Evolutionary conservation across 2,888 invertebrate genomes (phyloP).

Genomic region (Scaptomyza cyrtandrae): DNA sequence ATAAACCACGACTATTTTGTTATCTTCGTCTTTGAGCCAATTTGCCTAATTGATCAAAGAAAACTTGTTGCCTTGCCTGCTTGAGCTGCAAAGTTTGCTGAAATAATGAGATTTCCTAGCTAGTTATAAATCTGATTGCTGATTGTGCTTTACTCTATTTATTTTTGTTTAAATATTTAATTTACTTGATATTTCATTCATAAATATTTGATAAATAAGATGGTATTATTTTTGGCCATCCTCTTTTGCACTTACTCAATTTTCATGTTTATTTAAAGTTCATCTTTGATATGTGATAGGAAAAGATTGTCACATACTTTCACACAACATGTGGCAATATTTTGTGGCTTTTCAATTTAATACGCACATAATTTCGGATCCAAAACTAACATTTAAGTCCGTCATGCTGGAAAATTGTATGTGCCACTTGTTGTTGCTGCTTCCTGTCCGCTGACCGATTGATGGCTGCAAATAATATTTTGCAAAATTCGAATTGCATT

Average conservation of each 20-base stretch:
- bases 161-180: neutral
- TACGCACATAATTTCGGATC: slow-evolving; percentile 23
- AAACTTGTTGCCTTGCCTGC: slow-evolving; percentile 42
- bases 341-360: slow-evolving; percentile 16
- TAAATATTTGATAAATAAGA: no score
- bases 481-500: slow-evolving; percentile 41
- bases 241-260: neutral
- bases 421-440: slow-evolving; percentile 63
- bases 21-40: slow-evolving; percentile 52
- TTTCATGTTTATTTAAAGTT: neutral
- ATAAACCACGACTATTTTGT: slow-evolving; percentile 15
- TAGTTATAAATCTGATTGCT: neutral
- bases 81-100: neutral
- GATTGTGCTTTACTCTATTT: neutral
- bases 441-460: slow-evolving; percentile 32
- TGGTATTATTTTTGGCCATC: no score
- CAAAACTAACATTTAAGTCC: slow-evolving; percentile 10
- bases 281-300: slow-evolving; percentile 5
- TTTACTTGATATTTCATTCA: neutral
- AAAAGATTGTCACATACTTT: slow-evolving; percentile 8
- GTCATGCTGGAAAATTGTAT: slow-evolving; percentile 23
- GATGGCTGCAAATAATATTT: slow-evolving; percentile 56
- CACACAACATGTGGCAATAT: slow-evolving; percentile 17
- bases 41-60: slow-evolving; percentile 72
- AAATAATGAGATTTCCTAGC: neutral